phyloP scores from a whole-genome alignment of 2,797 vertebrate genomes.

The Notolabrus celidotus region DNA sequence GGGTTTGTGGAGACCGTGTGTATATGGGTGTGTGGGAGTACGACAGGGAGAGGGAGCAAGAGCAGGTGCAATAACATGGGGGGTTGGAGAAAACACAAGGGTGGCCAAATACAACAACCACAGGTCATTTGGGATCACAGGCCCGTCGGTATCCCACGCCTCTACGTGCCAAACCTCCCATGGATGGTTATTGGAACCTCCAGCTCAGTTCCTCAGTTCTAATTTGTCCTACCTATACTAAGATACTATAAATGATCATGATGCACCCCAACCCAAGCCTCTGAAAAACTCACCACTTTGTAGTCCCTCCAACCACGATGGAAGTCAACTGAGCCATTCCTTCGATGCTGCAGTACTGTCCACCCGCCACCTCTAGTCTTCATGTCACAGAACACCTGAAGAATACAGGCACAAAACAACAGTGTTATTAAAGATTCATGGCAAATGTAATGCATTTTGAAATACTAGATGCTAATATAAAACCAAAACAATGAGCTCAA shows the following conservation, averaged over 20 bases:
- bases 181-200: slow-evolving; percentile 65
- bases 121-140: slow-evolving; percentile 74
- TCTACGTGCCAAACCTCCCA: slow-evolving; percentile 49
- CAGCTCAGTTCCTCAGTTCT: slow-evolving; percentile 42
- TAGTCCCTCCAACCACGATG: slow-evolving; percentile 88
- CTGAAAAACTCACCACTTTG: slow-evolving; percentile 79
- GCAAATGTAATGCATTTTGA: not conserved
- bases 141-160: slow-evolving; percentile 67
- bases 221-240: slow-evolving; percentile 1
- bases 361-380: slow-evolving; percentile 88
- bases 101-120: slow-evolving; percentile 72
- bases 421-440: not conserved
- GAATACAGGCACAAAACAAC: not conserved
- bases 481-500: too few species aligned
- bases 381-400: slow-evolving; percentile 90
- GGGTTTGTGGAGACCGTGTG: slow-evolving; percentile 11
- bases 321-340: slow-evolving; percentile 86
- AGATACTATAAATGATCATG: not conserved
- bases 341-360: slow-evolving; percentile 88
- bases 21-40: slow-evolving; percentile 54
- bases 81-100: slow-evolving; percentile 55
- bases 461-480: too few species aligned
- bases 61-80: slow-evolving; percentile 83
- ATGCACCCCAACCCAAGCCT: not conserved
- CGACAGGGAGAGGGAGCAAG: slow-evolving; percentile 50